phyloP scores from a whole-genome alignment of 92 coral and sea anemone genomes.

The Scolanthus callimorphus region DNA sequence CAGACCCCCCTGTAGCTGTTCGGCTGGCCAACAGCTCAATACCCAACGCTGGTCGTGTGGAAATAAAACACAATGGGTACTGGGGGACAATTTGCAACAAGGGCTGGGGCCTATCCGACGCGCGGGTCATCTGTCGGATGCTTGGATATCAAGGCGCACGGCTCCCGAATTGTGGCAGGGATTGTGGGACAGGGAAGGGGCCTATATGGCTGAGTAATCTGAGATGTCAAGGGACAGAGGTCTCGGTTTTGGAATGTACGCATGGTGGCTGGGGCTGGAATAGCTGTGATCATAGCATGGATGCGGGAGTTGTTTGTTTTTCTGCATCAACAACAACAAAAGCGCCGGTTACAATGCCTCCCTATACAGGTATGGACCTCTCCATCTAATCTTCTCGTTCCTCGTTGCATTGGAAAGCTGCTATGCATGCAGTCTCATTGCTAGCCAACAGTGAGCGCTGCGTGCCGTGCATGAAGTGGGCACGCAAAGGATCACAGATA shows the following conservation, averaged over 20 bases:
- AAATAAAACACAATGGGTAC: constrained; percentile 56
- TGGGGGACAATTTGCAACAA: constrained; percentile 74
- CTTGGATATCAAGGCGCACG: constrained; percentile 56
- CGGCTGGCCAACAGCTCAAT: constrained; percentile 38
- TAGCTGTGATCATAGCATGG: constrained; percentile 53
- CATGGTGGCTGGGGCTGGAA: constrained; percentile 42
- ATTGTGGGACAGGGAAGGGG: constrained; percentile 42
- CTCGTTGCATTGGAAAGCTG: too few species aligned
- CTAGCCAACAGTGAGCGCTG: too few species aligned
- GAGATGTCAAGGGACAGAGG: constrained; percentile 59
- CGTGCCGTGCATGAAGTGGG: too few species aligned
- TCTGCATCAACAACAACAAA: constrained; percentile 14
- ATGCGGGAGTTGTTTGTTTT: constrained; percentile 58
- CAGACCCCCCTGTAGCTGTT: constrained; percentile 27
- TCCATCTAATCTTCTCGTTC: too few species aligned
- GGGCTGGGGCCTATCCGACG: constrained; percentile 55
- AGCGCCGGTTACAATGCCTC: not conserved
- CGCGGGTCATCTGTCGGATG: constrained; percentile 64
- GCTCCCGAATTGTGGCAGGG: constrained; percentile 22
- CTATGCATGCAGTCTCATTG: too few species aligned
- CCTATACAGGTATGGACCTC: not conserved
- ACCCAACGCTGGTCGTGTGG: constrained; percentile 55
- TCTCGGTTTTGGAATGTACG: constrained; percentile 27
- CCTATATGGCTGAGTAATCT: constrained; percentile 53
- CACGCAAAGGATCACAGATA: not conserved